A percentile compares a stretch with the other conserved stretches of the same genome.
Evolutionary conservation across 2,797 vertebrate genomes (phyloP).

Genomic region (Ctenopoma kingsleyae): DNA sequence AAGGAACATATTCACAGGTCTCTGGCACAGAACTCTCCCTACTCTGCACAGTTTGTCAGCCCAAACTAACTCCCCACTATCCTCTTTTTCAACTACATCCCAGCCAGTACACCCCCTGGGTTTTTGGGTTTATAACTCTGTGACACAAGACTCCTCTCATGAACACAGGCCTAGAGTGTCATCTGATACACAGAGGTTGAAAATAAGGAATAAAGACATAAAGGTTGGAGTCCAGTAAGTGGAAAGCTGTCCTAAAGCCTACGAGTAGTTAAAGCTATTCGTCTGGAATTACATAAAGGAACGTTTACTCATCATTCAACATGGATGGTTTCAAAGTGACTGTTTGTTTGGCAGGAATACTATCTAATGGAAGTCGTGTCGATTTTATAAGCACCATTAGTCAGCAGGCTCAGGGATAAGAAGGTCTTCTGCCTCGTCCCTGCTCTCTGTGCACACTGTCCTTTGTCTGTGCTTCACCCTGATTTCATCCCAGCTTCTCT

Average conservation of each 20-base stretch:
- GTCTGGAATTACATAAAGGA: conserved; percentile 55
- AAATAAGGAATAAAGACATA: conserved; percentile 29
- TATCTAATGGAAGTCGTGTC: conserved; percentile 54
- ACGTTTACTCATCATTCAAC: conserved; percentile 39
- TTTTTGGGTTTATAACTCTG: conserved; percentile 1
- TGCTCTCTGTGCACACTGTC: neutral
- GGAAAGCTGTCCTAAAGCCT: conserved; percentile 54
- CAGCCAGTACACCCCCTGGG: conserved; percentile 29
- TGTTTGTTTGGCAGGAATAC: conserved; percentile 78
- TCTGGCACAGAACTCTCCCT: conserved; percentile 88
- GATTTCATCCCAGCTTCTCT: conserved; percentile 9
- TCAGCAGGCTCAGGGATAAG: conserved; percentile 22
- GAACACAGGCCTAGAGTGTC: neutral
- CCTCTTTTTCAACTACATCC: conserved; percentile 32
- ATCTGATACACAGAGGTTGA: conserved; percentile 5
- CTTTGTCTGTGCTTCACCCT: conserved; percentile 10
- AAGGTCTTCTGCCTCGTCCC: conserved; percentile 10
- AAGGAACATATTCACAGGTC: conserved; percentile 86
- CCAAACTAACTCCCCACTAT: conserved; percentile 35
- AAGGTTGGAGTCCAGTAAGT: conserved; percentile 31
- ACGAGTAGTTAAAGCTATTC: conserved; percentile 70
- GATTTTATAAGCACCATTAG: conserved; percentile 40
- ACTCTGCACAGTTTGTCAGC: conserved; percentile 61
- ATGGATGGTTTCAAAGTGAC: conserved; percentile 74
- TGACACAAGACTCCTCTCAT: neutral